phyloP scores from a whole-genome alignment of 2,113 vertebrate genomes.

The Xiphophorus couchianus region DNA sequence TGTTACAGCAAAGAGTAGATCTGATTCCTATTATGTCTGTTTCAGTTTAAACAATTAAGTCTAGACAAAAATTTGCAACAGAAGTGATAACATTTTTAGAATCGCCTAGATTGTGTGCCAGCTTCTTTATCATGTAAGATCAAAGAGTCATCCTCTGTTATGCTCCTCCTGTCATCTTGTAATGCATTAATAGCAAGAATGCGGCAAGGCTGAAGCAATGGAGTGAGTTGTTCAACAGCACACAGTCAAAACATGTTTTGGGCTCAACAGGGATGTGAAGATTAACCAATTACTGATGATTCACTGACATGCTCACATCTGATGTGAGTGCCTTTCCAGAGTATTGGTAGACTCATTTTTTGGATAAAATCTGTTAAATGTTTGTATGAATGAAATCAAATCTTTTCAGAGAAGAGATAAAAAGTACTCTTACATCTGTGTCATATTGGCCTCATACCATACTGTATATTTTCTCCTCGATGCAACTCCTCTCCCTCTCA shows the following conservation, averaged over 20 bases:
- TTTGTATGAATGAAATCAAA: too few species aligned
- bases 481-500: not conserved
- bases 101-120: not conserved
- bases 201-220: not conserved
- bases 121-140: conserved; percentile 19
- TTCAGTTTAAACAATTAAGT: conserved; percentile 25
- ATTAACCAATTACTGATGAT: too few species aligned
- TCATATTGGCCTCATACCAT: too few species aligned
- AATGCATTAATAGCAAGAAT: not conserved
- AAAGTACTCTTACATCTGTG: not conserved
- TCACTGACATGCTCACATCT: too few species aligned
- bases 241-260: not conserved
- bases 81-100: conserved; percentile 7
- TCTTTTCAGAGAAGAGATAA: not conserved
- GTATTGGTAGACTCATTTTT: too few species aligned
- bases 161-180: not conserved
- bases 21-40: conserved; percentile 42
- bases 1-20: conserved; percentile 10
- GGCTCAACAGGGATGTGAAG: not conserved
- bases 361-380: too few species aligned
- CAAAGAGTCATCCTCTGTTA: conserved; percentile 15
- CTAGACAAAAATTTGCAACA: conserved; percentile 23
- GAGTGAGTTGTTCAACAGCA: not conserved
- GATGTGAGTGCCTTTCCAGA: too few species aligned
- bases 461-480: too few species aligned